phyloP scores from a whole-genome alignment of 2,113 vertebrate species.

The Sylvia atricapilla region DNA sequence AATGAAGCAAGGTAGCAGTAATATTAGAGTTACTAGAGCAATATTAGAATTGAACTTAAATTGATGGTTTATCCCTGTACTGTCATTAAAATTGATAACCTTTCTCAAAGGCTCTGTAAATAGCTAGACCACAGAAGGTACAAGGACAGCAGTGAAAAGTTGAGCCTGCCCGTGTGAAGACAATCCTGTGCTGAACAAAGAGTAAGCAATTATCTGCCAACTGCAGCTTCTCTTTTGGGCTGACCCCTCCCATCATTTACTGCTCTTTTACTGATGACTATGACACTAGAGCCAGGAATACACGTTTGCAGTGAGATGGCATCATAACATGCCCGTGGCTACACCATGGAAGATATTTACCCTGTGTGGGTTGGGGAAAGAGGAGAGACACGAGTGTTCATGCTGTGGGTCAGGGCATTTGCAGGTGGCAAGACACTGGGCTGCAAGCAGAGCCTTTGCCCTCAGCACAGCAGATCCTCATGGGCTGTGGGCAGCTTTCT shows the following conservation, averaged over 20 bases:
- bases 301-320: background rate
- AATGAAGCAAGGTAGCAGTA: background rate
- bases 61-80: background rate
- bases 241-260: background rate
- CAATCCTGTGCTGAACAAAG: background rate
- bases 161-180: background rate
- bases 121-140: background rate
- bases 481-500: background rate
- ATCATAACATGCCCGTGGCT: background rate
- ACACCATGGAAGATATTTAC: rapidly evolving
- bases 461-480: rapidly evolving
- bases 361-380: rapidly evolving
- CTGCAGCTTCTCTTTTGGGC: background rate
- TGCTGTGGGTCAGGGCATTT: background rate
- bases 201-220: background rate
- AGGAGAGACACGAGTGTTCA: rapidly evolving
- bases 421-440: rapidly evolving
- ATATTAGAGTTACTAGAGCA: background rate
- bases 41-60: background rate
- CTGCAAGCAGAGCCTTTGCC: background rate
- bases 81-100: background rate
- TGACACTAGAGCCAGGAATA: background rate
- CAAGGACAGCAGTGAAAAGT: background rate
- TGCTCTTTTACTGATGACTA: background rate
- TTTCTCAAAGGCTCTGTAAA: background rate